phyloP scores from a whole-genome alignment of 2,113 vertebrate species.

The Butorides virescens region DNA sequence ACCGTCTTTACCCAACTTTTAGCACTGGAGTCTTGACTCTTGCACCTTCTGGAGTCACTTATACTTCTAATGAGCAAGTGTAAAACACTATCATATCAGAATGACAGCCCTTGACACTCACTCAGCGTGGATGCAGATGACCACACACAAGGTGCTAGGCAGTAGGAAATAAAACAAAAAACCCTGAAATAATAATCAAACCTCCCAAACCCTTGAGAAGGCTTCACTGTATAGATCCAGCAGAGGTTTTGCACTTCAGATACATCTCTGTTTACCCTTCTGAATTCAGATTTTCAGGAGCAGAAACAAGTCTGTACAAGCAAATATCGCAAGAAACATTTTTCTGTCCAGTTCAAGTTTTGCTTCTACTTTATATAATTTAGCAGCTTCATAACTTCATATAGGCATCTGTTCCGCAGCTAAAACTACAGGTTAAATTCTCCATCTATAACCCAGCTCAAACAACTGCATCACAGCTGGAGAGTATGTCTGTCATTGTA shows the following conservation, averaged over 20 bases:
- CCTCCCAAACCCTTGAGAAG: neutral
- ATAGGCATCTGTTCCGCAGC: neutral
- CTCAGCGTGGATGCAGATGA: conserved; percentile 6
- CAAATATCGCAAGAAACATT: neutral
- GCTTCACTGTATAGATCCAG: neutral
- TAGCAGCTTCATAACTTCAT: neutral
- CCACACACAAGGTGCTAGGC: neutral
- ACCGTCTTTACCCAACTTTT: neutral
- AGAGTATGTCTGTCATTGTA: conserved; percentile 41
- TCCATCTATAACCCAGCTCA: neutral
- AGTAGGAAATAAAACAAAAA: conserved; percentile 8
- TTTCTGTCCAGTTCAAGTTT: neutral
- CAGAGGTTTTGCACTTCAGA: neutral
- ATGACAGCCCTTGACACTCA: conserved; percentile 24
- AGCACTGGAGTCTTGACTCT: neutral
- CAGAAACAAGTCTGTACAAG: neutral
- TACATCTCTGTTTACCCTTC: neutral
- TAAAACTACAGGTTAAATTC: conserved; percentile 44
- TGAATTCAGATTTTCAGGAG: neutral
- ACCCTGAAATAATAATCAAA: neutral
- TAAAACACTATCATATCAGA: neutral
- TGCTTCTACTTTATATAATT: neutral
- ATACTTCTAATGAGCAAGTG: neutral
- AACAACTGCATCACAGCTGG: conserved; percentile 40
- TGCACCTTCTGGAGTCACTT: conserved; percentile 20